Evolutionary conservation across 2,797 vertebrate genomes (phyloP).

Genomic region (Neoniphon sammara): DNA sequence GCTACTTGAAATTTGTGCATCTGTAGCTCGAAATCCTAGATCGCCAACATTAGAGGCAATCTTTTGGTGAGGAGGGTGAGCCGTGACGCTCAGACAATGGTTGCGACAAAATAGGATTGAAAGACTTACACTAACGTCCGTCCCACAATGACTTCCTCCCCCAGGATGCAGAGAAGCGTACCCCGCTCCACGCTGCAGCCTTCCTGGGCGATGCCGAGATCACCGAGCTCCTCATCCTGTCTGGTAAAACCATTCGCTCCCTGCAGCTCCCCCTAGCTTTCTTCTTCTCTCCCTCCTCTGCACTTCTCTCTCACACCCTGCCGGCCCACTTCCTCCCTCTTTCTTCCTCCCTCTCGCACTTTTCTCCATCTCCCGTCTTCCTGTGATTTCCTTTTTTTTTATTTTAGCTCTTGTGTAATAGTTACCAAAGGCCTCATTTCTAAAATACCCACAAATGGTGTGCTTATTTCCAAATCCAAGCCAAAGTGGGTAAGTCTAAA

Average conservation of each 20-base stretch:
- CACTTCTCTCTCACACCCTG: not conserved
- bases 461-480: too few relatives aligned
- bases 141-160: constrained; percentile 30
- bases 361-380: not conserved
- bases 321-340: not conserved
- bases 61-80: too few relatives aligned
- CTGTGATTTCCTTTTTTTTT: not conserved
- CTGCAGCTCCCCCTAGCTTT: not conserved
- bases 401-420: too few relatives aligned
- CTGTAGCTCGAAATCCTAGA: too few relatives aligned
- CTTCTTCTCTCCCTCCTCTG: not conserved
- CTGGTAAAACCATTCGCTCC: constrained; percentile 81
- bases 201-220: constrained; percentile 97
- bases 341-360: not conserved
- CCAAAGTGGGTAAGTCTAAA: too few relatives aligned
- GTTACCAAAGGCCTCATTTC: too few relatives aligned
- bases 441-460: too few relatives aligned
- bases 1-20: not conserved
- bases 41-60: too few relatives aligned
- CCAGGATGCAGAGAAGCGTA: constrained; percentile 95
- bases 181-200: constrained; percentile 93
- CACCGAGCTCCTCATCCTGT: constrained; percentile 95
- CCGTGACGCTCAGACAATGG: too few relatives aligned
- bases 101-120: too few relatives aligned
- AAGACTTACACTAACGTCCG: not conserved